Evolutionary conservation across 2,113 vertebrate species (phyloP).

Genomic region (Serilophus lunatus): DNA sequence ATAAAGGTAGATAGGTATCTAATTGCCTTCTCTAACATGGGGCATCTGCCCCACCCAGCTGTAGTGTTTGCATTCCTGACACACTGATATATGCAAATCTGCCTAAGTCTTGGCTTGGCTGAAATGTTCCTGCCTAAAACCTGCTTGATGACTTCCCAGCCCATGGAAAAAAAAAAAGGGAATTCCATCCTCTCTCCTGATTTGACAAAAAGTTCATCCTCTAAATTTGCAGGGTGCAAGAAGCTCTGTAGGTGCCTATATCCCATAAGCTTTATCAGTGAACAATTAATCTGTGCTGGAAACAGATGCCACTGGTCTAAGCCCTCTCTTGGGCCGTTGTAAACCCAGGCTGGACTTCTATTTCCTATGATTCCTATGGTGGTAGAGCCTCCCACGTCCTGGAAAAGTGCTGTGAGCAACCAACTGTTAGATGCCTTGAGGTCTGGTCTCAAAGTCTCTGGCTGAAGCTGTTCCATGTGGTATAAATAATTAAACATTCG

Average conservation of each 20-base stretch:
- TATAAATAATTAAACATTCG: conserved; percentile 47
- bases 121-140: not conserved
- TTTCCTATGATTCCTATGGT: not conserved
- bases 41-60: not conserved
- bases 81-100: not conserved
- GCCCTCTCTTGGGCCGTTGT: not conserved
- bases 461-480: not conserved
- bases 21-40: not conserved
- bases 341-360: not conserved
- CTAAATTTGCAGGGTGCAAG: not conserved
- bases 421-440: not conserved
- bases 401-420: not conserved
- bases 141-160: not conserved
- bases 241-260: not conserved
- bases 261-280: not conserved
- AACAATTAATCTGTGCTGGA: not conserved
- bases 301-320: conserved; percentile 10
- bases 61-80: not conserved
- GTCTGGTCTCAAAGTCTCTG: conserved; percentile 4
- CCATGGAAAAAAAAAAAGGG: not conserved
- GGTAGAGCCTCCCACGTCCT: not conserved
- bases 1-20: not conserved
- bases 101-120: not conserved
- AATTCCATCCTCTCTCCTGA: not conserved
- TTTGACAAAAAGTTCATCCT: not conserved